Evolutionary conservation across 2,888 invertebrate genomes (phyloP), one percentile per base, ranked within the genome.

Genomic region (Epinotia demarniana): DNA sequence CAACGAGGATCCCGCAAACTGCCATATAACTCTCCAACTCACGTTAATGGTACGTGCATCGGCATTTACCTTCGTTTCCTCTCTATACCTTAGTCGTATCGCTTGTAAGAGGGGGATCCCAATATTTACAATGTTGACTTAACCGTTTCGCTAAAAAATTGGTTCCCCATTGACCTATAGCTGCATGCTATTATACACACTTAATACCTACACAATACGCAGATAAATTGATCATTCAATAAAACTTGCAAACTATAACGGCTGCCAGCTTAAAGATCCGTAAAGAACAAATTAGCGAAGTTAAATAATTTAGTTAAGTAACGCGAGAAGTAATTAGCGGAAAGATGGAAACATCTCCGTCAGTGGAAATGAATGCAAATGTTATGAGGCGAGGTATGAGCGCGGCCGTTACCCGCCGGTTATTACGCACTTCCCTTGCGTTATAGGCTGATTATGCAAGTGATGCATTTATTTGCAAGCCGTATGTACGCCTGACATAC

Each of bases 11-110:
- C 46, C 18, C 23, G 55, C 23, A 33, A 70, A 61, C 49, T 49
- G 11, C 46, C 33, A 0, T 12, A 83, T 64, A 78, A 83, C 85
- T 82, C 81, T 78, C 80, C 78, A 79, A 73, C 66, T 78, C 70
- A 75, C 79, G 77, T 81, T 33, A 79, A 77, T 80, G 80, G 33
- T 62, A 43, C 33, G 64, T 23, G 64, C 64, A 64, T 64, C 49
- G 53, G 53, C 33, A 53, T 66, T 66, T 33, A 55, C 64, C 23
- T 13, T 9, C 16, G 53, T 27, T 27, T 66, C 5, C 49, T 75
- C 82, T 82, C 80, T n/a, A 53, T n/a, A n/a, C 53, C n/a, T 53
- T 53, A n/a, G 53, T n/a, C 8, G n/a, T 53, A 53, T 1, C 53
- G n/a, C n/a, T 53, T n/a, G 53, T 53, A 53, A n/a, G n/a, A n/a